Base-by-base conservation (phyloP, 1,140 invertebrate species). In the Eubasilissa regina region DNA sequence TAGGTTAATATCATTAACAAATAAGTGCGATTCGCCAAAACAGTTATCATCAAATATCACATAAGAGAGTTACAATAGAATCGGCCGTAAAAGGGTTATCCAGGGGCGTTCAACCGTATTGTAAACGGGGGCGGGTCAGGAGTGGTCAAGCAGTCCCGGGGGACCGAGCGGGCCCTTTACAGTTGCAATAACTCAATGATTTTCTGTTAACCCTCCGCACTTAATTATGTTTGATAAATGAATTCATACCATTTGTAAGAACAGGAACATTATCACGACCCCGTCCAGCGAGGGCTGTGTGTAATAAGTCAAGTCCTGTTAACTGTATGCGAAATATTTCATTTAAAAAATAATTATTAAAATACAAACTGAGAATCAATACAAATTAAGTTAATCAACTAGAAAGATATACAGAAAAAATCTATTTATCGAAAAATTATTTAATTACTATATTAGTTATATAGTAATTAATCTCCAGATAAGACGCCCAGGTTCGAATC, bases 211-310 rank as follows among this genome's bases (percentile, higher is more conserved):
- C 80, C 78, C 75, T 78, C 80, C 19, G 35, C 76, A 81, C 68
- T 77, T 73, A 72, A 78, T 78, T 73, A 51, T 78, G 8, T 64
- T 78, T 78, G 77, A 78, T 78, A 78, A 78, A 78, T 78, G 77
- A 74, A 78, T 78, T 78, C 62, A 35, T 51, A 73, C 66, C 43
- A 43, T 78, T 78, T 70, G 76, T 78, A 72, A 43, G 48, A 70
- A 58, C 51, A 56, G 45, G 11, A 1, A 48, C 48, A 45, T 10
- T 25, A 47, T 47, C 75, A 15, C 58, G 53, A 47, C 45, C 4
- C 44, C 44, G n/a, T 3, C 17, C 43, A 19, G 55, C 15, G 25
- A 12, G 25, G 10, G 55, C 60, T 44, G 60, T 3, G 15, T 11
- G 60, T 44, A 64, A 64, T 64, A 21, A n/a, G n/a, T n/a, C n/a